Evolutionary conservation across 2,797 vertebrate genomes (phyloP).

Genomic region (Cygnus olor): DNA sequence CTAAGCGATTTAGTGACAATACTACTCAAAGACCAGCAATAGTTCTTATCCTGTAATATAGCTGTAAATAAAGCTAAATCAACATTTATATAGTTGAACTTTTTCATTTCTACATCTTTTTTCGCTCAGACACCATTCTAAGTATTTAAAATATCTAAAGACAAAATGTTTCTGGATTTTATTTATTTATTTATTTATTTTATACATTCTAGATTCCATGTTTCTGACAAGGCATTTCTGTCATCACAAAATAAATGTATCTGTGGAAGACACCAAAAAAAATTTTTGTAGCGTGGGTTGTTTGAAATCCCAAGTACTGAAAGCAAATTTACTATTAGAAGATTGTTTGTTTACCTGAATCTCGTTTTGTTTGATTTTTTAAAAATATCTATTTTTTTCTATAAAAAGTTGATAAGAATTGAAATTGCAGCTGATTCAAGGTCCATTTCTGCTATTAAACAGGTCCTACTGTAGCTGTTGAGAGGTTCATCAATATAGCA

Average conservation of each 20-base stretch:
- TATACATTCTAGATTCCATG: neutral
- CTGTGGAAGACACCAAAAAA: neutral
- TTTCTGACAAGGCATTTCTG: neutral
- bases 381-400: neutral
- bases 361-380: neutral
- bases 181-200: neutral
- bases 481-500: neutral
- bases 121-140: neutral
- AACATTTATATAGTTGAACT: neutral
- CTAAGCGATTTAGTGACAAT: slow-evolving; percentile 1
- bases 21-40: neutral
- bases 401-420: neutral
- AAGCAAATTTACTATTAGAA: neutral
- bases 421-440: neutral
- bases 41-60: neutral
- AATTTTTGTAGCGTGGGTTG: neutral
- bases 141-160: neutral
- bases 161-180: neutral
- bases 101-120: neutral
- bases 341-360: neutral
- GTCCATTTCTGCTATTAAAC: neutral
- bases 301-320: neutral
- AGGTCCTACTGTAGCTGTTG: neutral
- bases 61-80: neutral
- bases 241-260: neutral